Evolutionary conservation across 2,113 vertebrate species (phyloP), one percentile per base, ranked within the genome.

Genomic region (Ciconia maguari): DNA sequence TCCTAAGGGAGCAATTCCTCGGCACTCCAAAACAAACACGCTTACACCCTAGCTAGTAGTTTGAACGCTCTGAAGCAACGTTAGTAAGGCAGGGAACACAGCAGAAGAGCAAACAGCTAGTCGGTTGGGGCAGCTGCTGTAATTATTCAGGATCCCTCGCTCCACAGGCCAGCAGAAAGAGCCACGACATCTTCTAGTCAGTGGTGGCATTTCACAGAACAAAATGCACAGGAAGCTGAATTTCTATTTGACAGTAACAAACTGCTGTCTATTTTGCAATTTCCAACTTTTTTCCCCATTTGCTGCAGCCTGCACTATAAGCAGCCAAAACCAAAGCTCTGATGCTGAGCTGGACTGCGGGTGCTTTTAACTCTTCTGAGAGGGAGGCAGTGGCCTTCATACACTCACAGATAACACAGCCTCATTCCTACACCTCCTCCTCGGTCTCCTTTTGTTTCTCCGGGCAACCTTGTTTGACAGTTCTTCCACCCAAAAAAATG

Each of bases 371-470:
- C 1, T 6, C 6, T 21, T 42, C 75, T 21, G 42, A 20, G 16
- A 64, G 24, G 17, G 14, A 83, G 26, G 12, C 52, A 42, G n/a
- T 20, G 51, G 64, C 24, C 38, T 70, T 44, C 26, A 8, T 3
- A 24, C 0, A 0, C 20, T 60, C 29, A 3, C 0, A 46, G 24
- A 38, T 9, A 26, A 36, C 76, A 46, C 10, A 3, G n/a, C 21
- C 14, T 55, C 15, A 13, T 46, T 82, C 74, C 60, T 51, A 32
- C 3, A 7, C 25, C 41, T 55, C 42, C 25, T 66, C 20, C 38
- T 48, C 17, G 2, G 9, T 48, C 48, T n/a, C 46, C 19, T 61
- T 71, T 84, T 66, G 25, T 32, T 76, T 66, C 38, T 92, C 51
- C 16, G 16, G 29, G 51, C 44, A 79, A 62, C 9, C 25, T 34